Base-by-base conservation (phyloP, 2,888 invertebrate species). In the Toxonevra muliebris region DNA sequence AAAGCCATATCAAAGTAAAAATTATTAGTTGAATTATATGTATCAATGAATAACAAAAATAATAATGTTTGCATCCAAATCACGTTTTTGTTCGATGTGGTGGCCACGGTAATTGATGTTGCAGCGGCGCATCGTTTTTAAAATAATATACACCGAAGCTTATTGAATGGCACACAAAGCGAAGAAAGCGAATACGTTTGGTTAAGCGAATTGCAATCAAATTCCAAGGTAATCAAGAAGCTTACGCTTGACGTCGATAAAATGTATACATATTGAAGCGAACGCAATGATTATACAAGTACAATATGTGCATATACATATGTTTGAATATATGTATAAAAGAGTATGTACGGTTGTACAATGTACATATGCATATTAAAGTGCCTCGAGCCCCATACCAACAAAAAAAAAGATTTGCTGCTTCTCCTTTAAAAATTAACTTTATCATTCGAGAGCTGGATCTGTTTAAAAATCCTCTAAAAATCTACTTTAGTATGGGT, bases 161-260 rank as follows among this genome's bases (percentile, higher is more conserved):
- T 48, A 4, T 48, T 8, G 15, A 48, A 48, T 48, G 15, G 48
- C 48, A 48, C 48, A 48, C 8, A n/a, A 48, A 48, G 48, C 48
- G 48, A 48, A 48, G 48, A 48, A 48, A 48, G 48, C 48, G 48
- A 48, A 13, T 48, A 48, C 48, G 13, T 9, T 48, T 48, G 8
- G 48, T 15, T 48, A 13, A 48, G 48, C 15, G 48, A 48, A 15
- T 48, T 48, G 48, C 48, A 48, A 48, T 48, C 48, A 48, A 48
- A 48, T 48, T 48, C 48, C 48, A 48, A 48, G 48, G 48, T 48
- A 15, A 48, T n/a, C 48, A 48, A 48, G 48, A 48, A 48, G 15
- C 48, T n/a, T 48, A 48, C 13, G 45, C 45, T 13, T 13, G 45
- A 45, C 45, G 13, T 48, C n/a, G 48, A 48, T 15, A 4, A 15